Evolutionary conservation across 2,113 vertebrate genomes (phyloP).

Genomic region (Planiliza haematocheilus): DNA sequence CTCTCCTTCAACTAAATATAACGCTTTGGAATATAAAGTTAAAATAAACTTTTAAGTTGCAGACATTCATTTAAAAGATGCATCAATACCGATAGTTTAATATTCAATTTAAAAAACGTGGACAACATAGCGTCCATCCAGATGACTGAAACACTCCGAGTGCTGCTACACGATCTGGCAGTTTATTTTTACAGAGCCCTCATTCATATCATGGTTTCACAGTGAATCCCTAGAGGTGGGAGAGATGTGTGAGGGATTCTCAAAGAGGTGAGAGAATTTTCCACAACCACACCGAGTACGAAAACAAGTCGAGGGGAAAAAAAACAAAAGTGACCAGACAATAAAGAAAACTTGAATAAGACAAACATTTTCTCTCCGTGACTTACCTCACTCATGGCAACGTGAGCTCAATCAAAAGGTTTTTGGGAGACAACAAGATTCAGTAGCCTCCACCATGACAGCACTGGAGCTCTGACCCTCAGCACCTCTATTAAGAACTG

Average conservation of each 20-base stretch:
- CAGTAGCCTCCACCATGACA: slow-evolving; percentile 37
- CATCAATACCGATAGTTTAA: neutral
- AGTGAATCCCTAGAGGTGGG: slow-evolving; percentile 65
- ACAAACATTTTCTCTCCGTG: slow-evolving; percentile 1
- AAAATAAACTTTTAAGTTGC: too few species aligned
- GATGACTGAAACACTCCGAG: neutral
- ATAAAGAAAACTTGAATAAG: neutral
- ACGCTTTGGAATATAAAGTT: too few species aligned
- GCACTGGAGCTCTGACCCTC: slow-evolving; percentile 35
- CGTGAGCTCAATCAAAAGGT: slow-evolving; percentile 35
- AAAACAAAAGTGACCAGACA: slow-evolving; percentile 14
- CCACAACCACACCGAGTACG: slow-evolving; percentile 49
- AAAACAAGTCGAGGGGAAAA: slow-evolving; percentile 47
- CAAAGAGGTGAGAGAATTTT: slow-evolving; percentile 70
- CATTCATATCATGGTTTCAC: slow-evolving; percentile 67
- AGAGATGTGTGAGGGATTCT: slow-evolving; percentile 68
- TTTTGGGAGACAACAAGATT: slow-evolving; percentile 17
- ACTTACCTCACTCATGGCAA: slow-evolving; percentile 71
- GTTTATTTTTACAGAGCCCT: slow-evolving; percentile 69
- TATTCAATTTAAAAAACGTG: slow-evolving; percentile 24
- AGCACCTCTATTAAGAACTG: slow-evolving; percentile 53
- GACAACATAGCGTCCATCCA: neutral
- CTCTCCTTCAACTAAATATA: too few species aligned
- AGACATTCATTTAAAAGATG: neutral
- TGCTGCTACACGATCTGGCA: slow-evolving; percentile 39